Conservation (phyloP, 2,113 vertebrate species). For the Periophthalmodon schlosseri region DNA sequence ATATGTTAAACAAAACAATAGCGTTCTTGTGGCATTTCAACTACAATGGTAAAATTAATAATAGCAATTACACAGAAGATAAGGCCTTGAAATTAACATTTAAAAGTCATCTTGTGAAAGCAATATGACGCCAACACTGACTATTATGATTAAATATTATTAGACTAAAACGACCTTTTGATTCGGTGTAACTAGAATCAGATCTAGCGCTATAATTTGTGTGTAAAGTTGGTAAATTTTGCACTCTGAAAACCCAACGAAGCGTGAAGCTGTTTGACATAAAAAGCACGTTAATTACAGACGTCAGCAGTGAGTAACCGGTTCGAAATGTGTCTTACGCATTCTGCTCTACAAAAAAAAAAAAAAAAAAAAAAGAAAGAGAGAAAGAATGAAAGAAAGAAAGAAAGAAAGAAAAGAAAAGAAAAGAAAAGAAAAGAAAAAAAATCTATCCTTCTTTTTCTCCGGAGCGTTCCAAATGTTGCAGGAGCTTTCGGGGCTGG, state of each 20-base stretch:
- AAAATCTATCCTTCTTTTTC: not conserved
- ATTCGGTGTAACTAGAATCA: not conserved
- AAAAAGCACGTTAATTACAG: constrained; percentile 5
- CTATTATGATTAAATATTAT: not conserved
- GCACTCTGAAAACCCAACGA: not conserved
- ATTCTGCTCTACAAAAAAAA: not conserved
- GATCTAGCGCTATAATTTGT: not conserved
- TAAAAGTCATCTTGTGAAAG: not conserved
- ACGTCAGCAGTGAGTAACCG: not conserved
- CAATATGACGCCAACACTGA: not conserved
- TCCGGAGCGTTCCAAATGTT: not conserved
- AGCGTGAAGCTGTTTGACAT: not conserved
- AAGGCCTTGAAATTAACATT: not conserved
- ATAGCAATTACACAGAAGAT: not conserved
- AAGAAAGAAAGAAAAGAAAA: not conserved
- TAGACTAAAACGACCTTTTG: not conserved
- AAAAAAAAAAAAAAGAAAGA: not conserved
- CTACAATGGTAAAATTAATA: not conserved
- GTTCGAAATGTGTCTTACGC: not conserved
- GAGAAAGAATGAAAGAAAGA: not conserved
- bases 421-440: not conserved
- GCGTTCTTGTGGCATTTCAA: not conserved
- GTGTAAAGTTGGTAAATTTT: not conserved
- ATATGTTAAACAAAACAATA: too few relatives aligned
- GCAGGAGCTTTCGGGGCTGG: not conserved